Evolutionary conservation across 1,140 invertebrate genomes (phyloP), one percentile per base, ranked within the genome.

Genomic region (Brachionus asplanchnoidis): DNA sequence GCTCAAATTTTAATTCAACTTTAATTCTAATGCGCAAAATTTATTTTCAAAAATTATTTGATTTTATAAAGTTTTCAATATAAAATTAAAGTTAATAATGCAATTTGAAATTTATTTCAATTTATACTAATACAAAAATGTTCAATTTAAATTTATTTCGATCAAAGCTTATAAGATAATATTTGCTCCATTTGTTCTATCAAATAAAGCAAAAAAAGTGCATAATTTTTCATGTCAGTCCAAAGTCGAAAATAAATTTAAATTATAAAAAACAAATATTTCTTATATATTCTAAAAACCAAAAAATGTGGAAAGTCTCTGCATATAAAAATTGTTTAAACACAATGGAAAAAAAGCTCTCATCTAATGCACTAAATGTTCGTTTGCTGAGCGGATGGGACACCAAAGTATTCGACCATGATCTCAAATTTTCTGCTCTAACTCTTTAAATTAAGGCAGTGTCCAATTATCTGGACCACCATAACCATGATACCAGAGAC

Each of bases 401-500:
- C 7, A 1, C 68, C 6, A 60, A 60, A 60, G 53, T 60, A 60
- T 11, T 7, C n/a, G 8, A 20, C 0, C 17, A 60, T 60, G 8
- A 20, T 60, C 20, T 20, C 2, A 9, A 20, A 9, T 60, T 8
- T 7, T 60, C 9, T 20, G n/a, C 17, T 1, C 17, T 60, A 20
- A 60, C 9, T 26, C 9, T 32, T 77, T 28, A 85, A 86, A 17
- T 85, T 87, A 85, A 88, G 32, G 44, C 42, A 26, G 46, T 46
- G 42, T 46, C 87, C 8, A 79, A 86, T 42, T 73, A 88, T n/a
- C 86, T 89, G 14, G 88, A 89, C 85, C 87, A 89, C 86, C 88
- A 89, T 85, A 88, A 88, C 84, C 87, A 86, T 65, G 87, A 88
- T 12, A 89, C 89, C 87, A 85, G 88, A 36, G 26, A 85, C 23